Percentiles rank a stretch among this genome's conserved stretches.
phyloP scores from a whole-genome alignment of 2,797 vertebrate genomes.

The Tiaroga cobitis region DNA sequence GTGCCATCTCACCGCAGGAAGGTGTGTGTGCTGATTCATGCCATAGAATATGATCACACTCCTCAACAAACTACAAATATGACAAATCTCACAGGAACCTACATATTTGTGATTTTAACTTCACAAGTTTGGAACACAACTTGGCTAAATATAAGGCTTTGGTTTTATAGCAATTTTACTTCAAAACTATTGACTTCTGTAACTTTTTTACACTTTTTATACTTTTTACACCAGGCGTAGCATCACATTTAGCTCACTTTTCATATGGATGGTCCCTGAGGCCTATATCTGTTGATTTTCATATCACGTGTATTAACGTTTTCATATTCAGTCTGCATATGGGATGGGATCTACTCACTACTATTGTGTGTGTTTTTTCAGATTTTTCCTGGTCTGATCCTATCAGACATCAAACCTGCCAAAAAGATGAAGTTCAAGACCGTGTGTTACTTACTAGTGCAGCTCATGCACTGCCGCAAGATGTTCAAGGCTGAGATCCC shows the following conservation, averaged over 20 bases:
- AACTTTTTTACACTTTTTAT: neutral
- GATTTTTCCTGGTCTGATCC: slow-evolving; percentile 90
- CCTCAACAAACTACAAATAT: neutral
- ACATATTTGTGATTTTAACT: neutral
- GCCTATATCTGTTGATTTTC: neutral
- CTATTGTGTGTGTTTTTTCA: slow-evolving; percentile 56
- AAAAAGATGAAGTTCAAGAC: slow-evolving; percentile 94
- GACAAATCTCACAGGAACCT: neutral
- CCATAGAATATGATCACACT: neutral
- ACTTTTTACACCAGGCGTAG: neutral
- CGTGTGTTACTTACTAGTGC: slow-evolving; percentile 88
- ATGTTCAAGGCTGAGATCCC: slow-evolving; percentile 93
- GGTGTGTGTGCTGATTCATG: slow-evolving; percentile 73
- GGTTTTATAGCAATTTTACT: too few species aligned
- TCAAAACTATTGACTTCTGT: neutral
- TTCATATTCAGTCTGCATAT: neutral
- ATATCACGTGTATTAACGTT: neutral
- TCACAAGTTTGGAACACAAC: neutral
- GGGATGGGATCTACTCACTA: neutral
- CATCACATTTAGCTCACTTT: neutral
- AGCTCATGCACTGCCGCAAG: slow-evolving; percentile 92
- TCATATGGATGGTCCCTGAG: neutral
- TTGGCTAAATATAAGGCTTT: too few species aligned
- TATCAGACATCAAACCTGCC: slow-evolving; percentile 90
- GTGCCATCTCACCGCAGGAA: slow-evolving; percentile 96